phyloP scores from a whole-genome alignment of 2,797 vertebrate species.

The Anguilla anguilla region DNA sequence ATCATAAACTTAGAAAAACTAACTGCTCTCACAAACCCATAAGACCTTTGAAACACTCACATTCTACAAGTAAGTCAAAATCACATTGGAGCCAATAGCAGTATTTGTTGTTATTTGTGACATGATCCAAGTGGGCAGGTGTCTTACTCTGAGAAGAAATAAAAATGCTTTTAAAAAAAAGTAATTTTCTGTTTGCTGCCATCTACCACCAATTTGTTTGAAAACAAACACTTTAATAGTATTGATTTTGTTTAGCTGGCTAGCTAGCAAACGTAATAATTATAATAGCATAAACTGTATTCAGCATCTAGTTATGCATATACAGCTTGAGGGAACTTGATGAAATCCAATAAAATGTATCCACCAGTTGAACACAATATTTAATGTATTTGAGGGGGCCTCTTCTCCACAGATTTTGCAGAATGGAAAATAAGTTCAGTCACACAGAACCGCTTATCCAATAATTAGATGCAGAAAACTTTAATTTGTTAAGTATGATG shows the following conservation, averaged over 20 bases:
- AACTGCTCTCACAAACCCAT: neutral
- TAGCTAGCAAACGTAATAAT: neutral
- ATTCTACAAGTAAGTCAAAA: neutral
- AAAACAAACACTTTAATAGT: neutral
- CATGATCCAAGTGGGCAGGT: neutral
- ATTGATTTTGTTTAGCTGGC: neutral
- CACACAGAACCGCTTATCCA: neutral
- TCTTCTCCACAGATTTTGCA: neutral
- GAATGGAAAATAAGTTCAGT: constrained; percentile 6
- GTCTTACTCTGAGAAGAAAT: neutral
- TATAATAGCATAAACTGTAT: neutral
- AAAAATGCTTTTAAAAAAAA: neutral
- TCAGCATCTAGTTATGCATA: neutral
- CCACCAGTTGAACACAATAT: neutral
- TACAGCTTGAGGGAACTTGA: neutral
- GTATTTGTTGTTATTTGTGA: neutral
- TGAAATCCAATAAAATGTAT: neutral
- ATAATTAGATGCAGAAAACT: neutral
- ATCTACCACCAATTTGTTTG: neutral
- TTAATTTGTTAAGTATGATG: neutral
- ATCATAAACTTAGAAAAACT: neutral
- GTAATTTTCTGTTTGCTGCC: neutral
- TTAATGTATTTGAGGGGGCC: neutral
- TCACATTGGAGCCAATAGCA: neutral
- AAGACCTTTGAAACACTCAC: neutral